These are phyloP conservation scores for Phyllostomus discolor DNA, from an alignment of 2,113 vertebrate species.

Conservation along the genomic window DNA sequence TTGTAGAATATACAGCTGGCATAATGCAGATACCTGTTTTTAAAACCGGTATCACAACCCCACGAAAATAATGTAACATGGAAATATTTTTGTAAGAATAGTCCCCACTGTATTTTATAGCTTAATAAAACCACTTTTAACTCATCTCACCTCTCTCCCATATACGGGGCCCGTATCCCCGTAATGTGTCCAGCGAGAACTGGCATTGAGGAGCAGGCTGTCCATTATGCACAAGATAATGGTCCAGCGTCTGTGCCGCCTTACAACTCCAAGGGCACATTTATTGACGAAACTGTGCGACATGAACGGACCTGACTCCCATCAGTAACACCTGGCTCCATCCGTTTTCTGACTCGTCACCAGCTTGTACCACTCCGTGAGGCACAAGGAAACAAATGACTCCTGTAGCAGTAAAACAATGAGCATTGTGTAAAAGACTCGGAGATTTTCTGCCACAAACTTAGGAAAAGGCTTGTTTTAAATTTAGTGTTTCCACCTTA, in stretches of 20 bases:
- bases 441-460: constrained; percentile 65
- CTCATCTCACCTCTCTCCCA: constrained; percentile 55
- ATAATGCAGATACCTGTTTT: background rate
- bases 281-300: constrained; percentile 65
- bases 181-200: constrained; percentile 73
- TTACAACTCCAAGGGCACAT: constrained; percentile 71
- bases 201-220: constrained; percentile 71
- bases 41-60: constrained; percentile 46
- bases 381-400: constrained; percentile 68
- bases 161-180: constrained; percentile 21
- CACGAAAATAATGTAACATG: constrained; percentile 55
- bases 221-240: constrained; percentile 65
- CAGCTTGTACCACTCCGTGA: constrained; percentile 60
- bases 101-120: constrained; percentile 41
- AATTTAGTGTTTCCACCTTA: constrained; percentile 65
- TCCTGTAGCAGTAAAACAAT: constrained; percentile 66
- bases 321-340: constrained; percentile 41
- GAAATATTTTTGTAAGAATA: constrained; percentile 70
- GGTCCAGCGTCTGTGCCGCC: constrained; percentile 69
- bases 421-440: constrained; percentile 62
- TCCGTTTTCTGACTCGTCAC: constrained; percentile 40
- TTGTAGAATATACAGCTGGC: constrained; percentile 17
- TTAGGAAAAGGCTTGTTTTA: constrained; percentile 66
- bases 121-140: constrained; percentile 75
- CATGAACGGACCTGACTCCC: constrained; percentile 68